A percentile compares a stretch with the other conserved stretches of the same genome.
phyloP scores from a whole-genome alignment of 2,113 vertebrate species.

The Alligator sinensis region DNA sequence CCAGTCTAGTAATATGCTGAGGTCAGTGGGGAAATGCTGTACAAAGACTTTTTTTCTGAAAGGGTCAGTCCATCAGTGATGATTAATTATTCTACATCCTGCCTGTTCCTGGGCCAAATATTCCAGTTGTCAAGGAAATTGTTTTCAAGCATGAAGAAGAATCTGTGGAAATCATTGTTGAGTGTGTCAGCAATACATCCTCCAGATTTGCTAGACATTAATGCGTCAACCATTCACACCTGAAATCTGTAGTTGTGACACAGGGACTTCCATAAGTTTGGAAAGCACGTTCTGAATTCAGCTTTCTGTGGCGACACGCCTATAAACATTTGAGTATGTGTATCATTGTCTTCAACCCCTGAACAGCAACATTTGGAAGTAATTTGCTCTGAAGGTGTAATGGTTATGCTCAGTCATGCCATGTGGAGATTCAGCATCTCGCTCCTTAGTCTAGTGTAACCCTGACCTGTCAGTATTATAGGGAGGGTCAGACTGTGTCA shows the following conservation, averaged over 20 bases:
- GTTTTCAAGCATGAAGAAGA: not conserved
- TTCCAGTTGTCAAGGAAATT: not conserved
- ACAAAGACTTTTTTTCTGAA: not conserved
- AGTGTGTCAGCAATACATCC: not conserved
- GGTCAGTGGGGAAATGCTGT: not conserved
- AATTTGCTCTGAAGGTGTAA: not conserved
- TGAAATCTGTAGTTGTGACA: not conserved
- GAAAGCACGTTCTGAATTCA: not conserved
- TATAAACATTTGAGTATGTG: not conserved
- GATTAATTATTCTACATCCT: not conserved
- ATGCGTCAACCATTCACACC: not conserved
- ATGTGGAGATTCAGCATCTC: not conserved
- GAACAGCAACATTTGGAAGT: not conserved
- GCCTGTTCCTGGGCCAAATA: not conserved
- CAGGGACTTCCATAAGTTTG: not conserved
- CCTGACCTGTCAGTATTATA: not conserved
- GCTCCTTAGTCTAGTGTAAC: fast-evolving
- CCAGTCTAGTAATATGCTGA: fast-evolving
- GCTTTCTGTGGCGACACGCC: not conserved
- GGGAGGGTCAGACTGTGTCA: not conserved
- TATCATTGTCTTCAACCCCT: not conserved
- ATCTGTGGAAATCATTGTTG: not conserved
- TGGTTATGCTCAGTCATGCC: not conserved
- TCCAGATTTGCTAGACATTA: not conserved
- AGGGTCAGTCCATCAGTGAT: not conserved